A percentile compares a stretch with the other conserved stretches of the same genome.
Evolutionary conservation across 2,888 invertebrate species (phyloP).

Genomic region (Eupithecia vulgata): DNA sequence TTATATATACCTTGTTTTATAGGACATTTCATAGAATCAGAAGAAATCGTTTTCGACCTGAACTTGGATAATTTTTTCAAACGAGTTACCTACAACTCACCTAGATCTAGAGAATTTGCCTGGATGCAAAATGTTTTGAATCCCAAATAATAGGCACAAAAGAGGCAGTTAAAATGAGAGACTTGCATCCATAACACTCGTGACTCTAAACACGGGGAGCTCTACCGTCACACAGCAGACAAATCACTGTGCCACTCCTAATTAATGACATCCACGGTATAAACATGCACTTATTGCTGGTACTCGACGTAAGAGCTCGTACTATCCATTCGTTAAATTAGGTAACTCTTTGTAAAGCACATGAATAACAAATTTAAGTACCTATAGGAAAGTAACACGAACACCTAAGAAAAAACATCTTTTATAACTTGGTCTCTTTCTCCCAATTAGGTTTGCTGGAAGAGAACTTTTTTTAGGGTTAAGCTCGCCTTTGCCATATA

Average conservation of each 20-base stretch:
- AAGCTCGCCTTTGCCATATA: no score
- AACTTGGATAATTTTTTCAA: neutral
- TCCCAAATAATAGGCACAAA: neutral
- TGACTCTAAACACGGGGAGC: conserved; percentile 39
- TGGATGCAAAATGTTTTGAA: neutral
- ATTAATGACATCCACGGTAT: conserved; percentile 43
- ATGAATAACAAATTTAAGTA: neutral
- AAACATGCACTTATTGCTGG: conserved; percentile 34
- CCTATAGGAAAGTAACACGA: no score
- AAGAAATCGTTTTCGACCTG: neutral
- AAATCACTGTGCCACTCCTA: conserved; percentile 45
- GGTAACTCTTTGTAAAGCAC: conserved; percentile 4
- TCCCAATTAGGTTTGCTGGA: no score
- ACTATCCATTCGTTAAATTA: conserved; percentile 16
- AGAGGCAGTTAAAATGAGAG: neutral
- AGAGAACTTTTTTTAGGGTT: no score
- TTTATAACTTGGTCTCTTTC: no score
- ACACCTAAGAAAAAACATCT: no score
- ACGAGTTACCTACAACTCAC: neutral
- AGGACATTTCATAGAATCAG: no score
- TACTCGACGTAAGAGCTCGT: conserved; percentile 9
- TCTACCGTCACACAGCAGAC: conserved; percentile 42
- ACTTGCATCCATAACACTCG: conserved; percentile 25
- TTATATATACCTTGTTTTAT: no score
- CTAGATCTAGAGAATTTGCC: neutral